Percentiles rank a stretch among this genome's conserved stretches.
phyloP scores from a whole-genome alignment of 2,113 vertebrate species.

The Gasterosteus nipponicus region DNA sequence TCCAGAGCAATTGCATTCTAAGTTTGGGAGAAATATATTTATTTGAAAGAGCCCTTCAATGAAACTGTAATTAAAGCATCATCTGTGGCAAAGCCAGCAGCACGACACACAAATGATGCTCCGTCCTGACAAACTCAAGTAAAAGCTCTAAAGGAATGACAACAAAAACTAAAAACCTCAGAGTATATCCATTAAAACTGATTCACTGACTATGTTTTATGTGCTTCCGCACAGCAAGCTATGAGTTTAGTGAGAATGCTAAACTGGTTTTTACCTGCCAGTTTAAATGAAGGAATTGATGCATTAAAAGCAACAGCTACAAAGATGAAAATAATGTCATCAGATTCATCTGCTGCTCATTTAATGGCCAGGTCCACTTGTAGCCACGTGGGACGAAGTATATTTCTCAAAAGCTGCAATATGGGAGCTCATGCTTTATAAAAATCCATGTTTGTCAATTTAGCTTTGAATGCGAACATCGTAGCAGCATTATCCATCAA shows the following conservation, averaged over 20 bases:
- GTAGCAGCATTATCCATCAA: neutral
- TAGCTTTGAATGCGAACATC: neutral
- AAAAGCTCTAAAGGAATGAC: neutral
- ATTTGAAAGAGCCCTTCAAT: slow-evolving; percentile 23
- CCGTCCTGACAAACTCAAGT: neutral
- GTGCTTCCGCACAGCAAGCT: slow-evolving; percentile 4
- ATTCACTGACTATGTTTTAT: slow-evolving; percentile 19
- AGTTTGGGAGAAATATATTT: slow-evolving; percentile 38
- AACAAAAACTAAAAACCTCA: slow-evolving; percentile 5
- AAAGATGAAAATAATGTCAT: slow-evolving; percentile 70
- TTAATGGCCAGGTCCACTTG: slow-evolving; percentile 28
- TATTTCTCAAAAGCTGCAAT: neutral
- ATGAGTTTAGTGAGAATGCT: slow-evolving; percentile 7
- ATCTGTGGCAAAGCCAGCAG: slow-evolving; percentile 34
- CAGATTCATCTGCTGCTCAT: slow-evolving; percentile 67
- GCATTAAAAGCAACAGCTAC: slow-evolving; percentile 62
- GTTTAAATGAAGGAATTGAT: slow-evolving; percentile 51
- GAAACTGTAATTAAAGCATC: slow-evolving; percentile 44
- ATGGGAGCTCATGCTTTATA: neutral
- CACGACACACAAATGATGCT: slow-evolving; percentile 9
- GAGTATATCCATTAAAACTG: slow-evolving; percentile 19
- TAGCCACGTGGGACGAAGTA: slow-evolving; percentile 12
- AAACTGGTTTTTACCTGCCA: slow-evolving; percentile 29
- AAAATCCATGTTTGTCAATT: slow-evolving; percentile 1
- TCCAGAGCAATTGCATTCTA: neutral